A percentile compares a stretch with the other conserved stretches of the same genome.
phyloP scores from a whole-genome alignment of 1,140 invertebrate species.

The Brachionus rubens region DNA sequence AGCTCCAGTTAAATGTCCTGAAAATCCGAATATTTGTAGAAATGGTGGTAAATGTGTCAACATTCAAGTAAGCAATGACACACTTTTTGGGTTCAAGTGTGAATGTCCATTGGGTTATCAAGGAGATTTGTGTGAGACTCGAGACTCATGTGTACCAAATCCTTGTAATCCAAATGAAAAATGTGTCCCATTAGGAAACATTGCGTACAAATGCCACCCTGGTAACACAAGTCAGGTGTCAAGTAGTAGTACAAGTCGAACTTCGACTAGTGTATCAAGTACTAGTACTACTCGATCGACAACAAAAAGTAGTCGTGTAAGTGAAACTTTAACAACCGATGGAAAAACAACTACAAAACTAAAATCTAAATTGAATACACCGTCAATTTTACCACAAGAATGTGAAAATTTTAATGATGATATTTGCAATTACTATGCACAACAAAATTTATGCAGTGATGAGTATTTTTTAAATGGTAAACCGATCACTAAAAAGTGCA shows the following conservation, averaged over 20 bases:
- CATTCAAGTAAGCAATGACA: neutral
- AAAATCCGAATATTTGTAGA: neutral
- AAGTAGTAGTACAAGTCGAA: neutral
- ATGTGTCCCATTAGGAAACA: constrained; percentile 17
- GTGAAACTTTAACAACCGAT: no score
- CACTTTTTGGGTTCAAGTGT: constrained; percentile 3
- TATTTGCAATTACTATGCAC: constrained; percentile 33
- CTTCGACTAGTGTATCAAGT: neutral
- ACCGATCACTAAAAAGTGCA: constrained; percentile 15
- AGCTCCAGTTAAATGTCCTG: neutral
- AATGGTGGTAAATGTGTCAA: constrained; percentile 28
- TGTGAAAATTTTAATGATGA: constrained; percentile 27
- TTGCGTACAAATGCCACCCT: constrained; percentile 21
- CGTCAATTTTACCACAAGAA: neutral
- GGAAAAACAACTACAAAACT: neutral
- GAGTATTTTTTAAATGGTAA: constrained; percentile 36
- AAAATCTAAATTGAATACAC: neutral
- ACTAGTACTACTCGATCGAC: neutral
- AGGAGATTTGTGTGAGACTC: constrained; percentile 4
- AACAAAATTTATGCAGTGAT: neutral
- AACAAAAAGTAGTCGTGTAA: no score
- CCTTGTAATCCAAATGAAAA: constrained; percentile 1
- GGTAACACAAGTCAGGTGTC: no score
- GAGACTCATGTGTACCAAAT: constrained; percentile 27
- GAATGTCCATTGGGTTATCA: neutral